Base-by-base conservation (phyloP, 2,797 vertebrate species). In the Chiroxiphia lanceolata region DNA sequence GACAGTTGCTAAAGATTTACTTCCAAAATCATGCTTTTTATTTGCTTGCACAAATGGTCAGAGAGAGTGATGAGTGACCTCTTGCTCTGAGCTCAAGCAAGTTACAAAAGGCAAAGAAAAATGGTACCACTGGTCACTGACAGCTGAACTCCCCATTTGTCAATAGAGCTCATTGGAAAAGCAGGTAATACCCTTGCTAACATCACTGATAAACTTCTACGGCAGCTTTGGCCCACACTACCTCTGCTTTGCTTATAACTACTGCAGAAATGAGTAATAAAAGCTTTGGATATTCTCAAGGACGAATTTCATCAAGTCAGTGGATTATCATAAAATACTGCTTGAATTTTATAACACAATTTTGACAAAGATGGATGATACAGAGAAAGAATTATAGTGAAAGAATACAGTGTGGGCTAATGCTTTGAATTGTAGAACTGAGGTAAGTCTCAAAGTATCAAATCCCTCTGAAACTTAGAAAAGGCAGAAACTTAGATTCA, bases 51-150 rank as follows among this genome's bases (percentile, higher is more conserved):
- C 83, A 95, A 97, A 92, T 88, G 71, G 72, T 93, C 90, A 93
- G 74, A 93, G 26, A 94, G 71, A 87, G 91, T 93, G 95, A 96
- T 82, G 97, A 97, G 88, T 97, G 96, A 98, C 96, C 95, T 75
- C 74, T 87, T 85, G 65, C 89, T 95, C 93, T 82, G 79, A 95
- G 95, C 96, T 96, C 88, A 97, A 81, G 60, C 51, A 93, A 90
- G 91, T 86, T 95, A 87, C 67, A 88, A 96, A 97, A 89, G 63
- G 51, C 76, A 92, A 94, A 97, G 96, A 97, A 97, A 98, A 97
- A 95, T 90, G 54, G 74, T 47, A 75, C 45, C 1, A 2, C 44
- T 95, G 83, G 72, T 93, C 94, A 92, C 64, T 95, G 94, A 87
- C 90, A 91, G 80, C 82, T 94, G 88, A 96, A 96, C 88, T 96